These are phyloP conservation scores for Callipepla californica DNA, from an alignment of 2,113 vertebrate genomes.

Conservation along the genomic window DNA sequence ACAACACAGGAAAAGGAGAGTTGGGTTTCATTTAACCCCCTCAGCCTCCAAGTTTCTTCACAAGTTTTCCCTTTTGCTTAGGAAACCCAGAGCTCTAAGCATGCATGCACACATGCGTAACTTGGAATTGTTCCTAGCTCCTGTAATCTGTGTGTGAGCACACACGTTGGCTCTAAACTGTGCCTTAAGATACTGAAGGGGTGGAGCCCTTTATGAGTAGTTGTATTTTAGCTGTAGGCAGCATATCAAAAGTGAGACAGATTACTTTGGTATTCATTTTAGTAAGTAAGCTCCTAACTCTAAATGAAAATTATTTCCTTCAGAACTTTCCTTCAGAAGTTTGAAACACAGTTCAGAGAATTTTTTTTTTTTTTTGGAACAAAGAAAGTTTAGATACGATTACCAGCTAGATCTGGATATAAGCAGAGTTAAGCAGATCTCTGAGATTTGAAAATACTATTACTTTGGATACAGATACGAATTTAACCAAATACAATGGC, in stretches of 20 bases:
- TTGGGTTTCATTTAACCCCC: constrained; percentile 77
- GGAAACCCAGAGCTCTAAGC: neutral
- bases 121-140: constrained; percentile 16
- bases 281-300: neutral
- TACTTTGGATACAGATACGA: neutral
- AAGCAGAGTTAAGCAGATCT: neutral
- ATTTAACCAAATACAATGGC: neutral
- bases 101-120: neutral
- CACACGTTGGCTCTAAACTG: neutral
- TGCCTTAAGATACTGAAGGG: constrained; percentile 40
- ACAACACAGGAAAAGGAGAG: constrained; percentile 72
- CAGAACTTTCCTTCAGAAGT: neutral
- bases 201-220: constrained; percentile 52
- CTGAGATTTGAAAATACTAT: neutral
- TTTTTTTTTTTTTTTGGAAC: neutral
- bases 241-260: neutral
- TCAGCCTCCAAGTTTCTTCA: constrained; percentile 26
- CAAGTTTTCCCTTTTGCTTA: constrained; percentile 17
- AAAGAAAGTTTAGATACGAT: neutral
- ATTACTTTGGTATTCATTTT: neutral
- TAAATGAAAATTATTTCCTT: neutral
- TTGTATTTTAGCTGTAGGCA: constrained; percentile 54
- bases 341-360: neutral
- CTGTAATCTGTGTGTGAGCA: neutral
- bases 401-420: neutral